Conservation (phyloP, 2,888 invertebrate genomes). For the Resseliella maxima region DNA sequence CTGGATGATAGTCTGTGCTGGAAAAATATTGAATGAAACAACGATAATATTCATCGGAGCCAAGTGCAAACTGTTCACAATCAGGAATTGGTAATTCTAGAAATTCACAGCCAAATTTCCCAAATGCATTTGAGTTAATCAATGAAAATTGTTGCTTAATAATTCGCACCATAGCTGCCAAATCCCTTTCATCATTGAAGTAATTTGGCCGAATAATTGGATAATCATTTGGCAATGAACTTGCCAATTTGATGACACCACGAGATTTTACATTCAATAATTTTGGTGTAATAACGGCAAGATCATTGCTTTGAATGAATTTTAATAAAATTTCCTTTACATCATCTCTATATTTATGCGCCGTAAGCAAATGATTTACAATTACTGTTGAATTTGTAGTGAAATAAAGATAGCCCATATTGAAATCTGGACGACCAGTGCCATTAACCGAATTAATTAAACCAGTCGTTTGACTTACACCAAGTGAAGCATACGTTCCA, state of each 20-base stretch:
- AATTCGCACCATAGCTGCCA: conserved; percentile 60
- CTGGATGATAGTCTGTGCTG: conserved; percentile 73
- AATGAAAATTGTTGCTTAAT: conserved; percentile 60
- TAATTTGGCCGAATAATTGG: conserved; percentile 56
- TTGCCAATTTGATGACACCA: background rate
- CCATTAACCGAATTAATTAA: background rate
- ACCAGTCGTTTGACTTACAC: background rate
- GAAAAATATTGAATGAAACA: conserved; percentile 74
- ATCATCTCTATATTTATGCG: conserved; percentile 64
- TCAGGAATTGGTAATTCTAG: conserved; percentile 74
- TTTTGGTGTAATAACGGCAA: background rate
- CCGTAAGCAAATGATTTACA: too few species aligned
- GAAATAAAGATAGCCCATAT: too few species aligned
- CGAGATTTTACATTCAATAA: too few species aligned
- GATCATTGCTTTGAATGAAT: background rate
- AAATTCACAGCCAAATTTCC: conserved; percentile 68
- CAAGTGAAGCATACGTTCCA: background rate
- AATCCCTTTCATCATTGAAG: conserved; percentile 66
- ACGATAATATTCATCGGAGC: conserved; percentile 70
- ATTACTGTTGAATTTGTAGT: too few species aligned
- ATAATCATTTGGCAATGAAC: background rate
- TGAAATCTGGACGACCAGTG: background rate
- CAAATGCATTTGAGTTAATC: conserved; percentile 65
- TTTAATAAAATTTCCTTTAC: conserved; percentile 64
- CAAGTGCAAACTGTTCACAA: conserved; percentile 72